Percentiles rank a stretch among this genome's conserved stretches.
phyloP scores from a whole-genome alignment of 1,140 invertebrate genomes.

The Parasteatoda tepidariorum region DNA sequence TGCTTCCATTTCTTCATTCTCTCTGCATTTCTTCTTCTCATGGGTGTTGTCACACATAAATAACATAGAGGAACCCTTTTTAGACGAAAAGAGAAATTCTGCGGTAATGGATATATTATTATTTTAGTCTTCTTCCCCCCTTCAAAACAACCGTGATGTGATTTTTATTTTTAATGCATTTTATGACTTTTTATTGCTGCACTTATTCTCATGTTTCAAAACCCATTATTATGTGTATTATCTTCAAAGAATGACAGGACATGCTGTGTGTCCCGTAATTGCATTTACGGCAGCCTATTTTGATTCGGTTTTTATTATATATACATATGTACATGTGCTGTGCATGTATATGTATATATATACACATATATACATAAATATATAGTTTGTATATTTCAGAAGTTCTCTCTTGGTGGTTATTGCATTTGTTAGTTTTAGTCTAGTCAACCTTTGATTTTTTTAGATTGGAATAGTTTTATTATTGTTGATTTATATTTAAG shows the following conservation, averaged over 20 bases:
- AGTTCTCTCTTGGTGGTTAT: slow-evolving; percentile 46
- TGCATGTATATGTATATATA: neutral
- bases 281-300: slow-evolving; percentile 59
- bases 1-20: slow-evolving; percentile 49
- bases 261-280: slow-evolving; percentile 3
- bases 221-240: neutral
- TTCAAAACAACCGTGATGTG: neutral
- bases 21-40: neutral
- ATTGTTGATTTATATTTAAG: slow-evolving; percentile 58
- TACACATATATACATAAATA: neutral
- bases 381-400: slow-evolving; percentile 58
- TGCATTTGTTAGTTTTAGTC: slow-evolving; percentile 60
- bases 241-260: neutral
- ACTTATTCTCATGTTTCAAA: slow-evolving; percentile 31
- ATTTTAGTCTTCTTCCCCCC: slow-evolving; percentile 4
- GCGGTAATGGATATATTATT: neutral
- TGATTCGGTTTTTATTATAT: slow-evolving; percentile 8
- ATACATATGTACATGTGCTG: neutral
- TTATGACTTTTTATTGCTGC: slow-evolving; percentile 51
- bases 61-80: neutral
- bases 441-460: slow-evolving; percentile 58
- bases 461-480: slow-evolving; percentile 54
- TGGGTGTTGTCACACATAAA: neutral
- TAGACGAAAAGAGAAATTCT: neutral
- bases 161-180: slow-evolving; percentile 20